Conservation (phyloP, 2,797 vertebrate species). For the Hippocampus kuda region DNA sequence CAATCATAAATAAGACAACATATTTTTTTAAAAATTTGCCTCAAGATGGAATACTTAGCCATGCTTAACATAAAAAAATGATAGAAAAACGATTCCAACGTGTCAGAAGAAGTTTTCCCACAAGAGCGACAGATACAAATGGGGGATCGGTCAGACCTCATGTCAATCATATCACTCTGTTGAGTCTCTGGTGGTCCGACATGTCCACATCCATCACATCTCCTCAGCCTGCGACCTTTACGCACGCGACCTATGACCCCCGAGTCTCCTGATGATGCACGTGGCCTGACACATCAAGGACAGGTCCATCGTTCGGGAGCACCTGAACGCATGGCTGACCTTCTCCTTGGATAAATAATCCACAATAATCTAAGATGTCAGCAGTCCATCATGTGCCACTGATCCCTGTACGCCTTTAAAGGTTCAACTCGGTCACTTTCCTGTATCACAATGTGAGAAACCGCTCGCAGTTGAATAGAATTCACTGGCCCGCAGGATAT, state of each 20-base stretch:
- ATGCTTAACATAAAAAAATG: background rate
- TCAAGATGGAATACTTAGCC: background rate
- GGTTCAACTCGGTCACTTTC: background rate
- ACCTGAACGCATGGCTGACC: background rate
- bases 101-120: background rate
- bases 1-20: no score
- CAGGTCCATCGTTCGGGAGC: background rate
- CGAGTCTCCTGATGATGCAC: background rate
- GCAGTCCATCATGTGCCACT: background rate
- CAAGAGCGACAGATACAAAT: background rate
- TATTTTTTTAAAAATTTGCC: no score
- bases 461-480: background rate
- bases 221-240: background rate
- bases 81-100: background rate
- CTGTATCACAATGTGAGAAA: background rate
- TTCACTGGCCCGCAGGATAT: background rate
- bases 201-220: background rate
- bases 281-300: background rate
- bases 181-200: background rate
- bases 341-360: slow-evolving; percentile 1
- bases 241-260: background rate
- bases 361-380: background rate
- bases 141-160: background rate
- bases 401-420: background rate
- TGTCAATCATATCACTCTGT: background rate